These are phyloP conservation scores for Diarsia dahlii DNA, from an alignment of 2,888 invertebrate species.

Conservation along the genomic window DNA sequence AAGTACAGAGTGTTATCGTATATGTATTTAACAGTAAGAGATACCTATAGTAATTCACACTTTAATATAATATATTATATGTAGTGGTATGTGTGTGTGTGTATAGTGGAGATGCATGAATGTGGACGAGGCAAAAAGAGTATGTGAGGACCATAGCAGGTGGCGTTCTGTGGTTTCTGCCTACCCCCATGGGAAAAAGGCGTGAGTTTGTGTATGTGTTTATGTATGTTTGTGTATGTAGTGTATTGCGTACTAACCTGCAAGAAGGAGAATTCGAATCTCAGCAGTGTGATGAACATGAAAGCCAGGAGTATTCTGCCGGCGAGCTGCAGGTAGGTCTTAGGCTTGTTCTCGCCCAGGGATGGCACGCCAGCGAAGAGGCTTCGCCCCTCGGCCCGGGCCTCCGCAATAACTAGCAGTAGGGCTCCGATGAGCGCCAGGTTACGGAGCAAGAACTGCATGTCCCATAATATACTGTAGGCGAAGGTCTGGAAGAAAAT, in stretches of 20 bases:
- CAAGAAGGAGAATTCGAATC: constrained; percentile 97
- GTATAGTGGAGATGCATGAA: too few species aligned
- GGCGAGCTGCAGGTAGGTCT: constrained; percentile 98
- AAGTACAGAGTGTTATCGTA: too few species aligned
- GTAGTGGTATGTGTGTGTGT: too few species aligned
- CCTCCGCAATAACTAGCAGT: constrained; percentile 98
- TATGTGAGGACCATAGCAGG: too few species aligned
- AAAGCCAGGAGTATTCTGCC: constrained; percentile 98
- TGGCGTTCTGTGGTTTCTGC: too few species aligned
- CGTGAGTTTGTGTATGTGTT: too few species aligned
- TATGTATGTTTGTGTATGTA: too few species aligned
- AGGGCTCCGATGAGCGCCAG: constrained; percentile 99
- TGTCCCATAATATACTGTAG: constrained; percentile 99
- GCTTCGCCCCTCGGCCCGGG: constrained; percentile 97
- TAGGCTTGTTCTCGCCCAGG: constrained; percentile 98
- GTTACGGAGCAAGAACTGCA: constrained; percentile 99
- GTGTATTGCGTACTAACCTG: constrained; percentile 90
- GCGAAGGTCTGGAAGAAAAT: constrained; percentile 94
- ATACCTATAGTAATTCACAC: too few species aligned
- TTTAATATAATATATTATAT: too few species aligned
- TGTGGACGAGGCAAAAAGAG: too few species aligned
- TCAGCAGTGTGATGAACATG: constrained; percentile 99
- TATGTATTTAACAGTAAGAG: too few species aligned
- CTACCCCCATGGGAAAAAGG: too few species aligned
- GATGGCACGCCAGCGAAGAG: constrained; percentile 98